These are phyloP conservation scores for Callyntrura guangdongensis DNA, from an alignment of 2,888 invertebrate genomes.

Conservation along the genomic window DNA sequence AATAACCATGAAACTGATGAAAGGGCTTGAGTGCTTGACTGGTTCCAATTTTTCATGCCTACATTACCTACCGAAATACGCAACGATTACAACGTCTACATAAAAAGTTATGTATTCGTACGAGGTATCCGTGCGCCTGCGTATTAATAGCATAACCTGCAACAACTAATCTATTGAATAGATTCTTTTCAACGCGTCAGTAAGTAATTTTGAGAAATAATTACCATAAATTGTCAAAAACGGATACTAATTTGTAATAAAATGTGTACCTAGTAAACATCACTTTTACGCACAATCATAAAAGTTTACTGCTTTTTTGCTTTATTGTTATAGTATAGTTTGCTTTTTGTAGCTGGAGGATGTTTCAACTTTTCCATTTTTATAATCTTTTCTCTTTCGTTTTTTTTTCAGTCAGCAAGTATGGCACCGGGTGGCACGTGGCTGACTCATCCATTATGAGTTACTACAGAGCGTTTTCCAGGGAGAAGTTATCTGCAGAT, in stretches of 20 bases:
- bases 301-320: too few species aligned
- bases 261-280: too few species aligned
- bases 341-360: neutral
- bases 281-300: too few species aligned
- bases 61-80: neutral
- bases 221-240: too few species aligned
- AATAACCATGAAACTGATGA: neutral
- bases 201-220: too few species aligned
- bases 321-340: neutral
- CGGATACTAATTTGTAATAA: too few species aligned
- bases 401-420: slow-evolving; percentile 91
- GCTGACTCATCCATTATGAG: slow-evolving; percentile 93
- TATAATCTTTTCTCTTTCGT: too few species aligned
- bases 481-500: slow-evolving; percentile 94
- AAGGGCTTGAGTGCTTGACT: neutral
- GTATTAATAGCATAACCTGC: too few species aligned
- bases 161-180: too few species aligned
- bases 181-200: too few species aligned
- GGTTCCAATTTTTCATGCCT: neutral
- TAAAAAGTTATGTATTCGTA: neutral
- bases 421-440: slow-evolving; percentile 98
- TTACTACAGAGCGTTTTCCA: slow-evolving; percentile 96
- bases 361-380: too few species aligned
- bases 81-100: neutral
- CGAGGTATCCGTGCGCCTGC: too few species aligned